phyloP scores from a whole-genome alignment of 2,888 invertebrate species.

The Gandaritis pyraliata region DNA sequence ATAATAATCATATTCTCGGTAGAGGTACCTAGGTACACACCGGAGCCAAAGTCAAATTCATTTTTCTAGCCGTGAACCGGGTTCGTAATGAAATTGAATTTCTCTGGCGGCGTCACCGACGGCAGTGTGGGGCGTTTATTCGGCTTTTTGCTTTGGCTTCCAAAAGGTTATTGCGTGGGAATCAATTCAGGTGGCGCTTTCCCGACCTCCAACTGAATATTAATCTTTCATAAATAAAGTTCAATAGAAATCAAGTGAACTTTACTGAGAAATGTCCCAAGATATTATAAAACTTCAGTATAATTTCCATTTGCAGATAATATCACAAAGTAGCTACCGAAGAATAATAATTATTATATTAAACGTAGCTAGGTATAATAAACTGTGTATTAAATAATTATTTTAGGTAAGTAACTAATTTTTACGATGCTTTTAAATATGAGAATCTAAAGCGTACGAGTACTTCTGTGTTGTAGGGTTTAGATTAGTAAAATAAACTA shows the following conservation, averaged over 20 bases:
- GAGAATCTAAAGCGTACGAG: too few species aligned
- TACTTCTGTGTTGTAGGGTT: neutral
- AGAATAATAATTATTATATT: too few species aligned
- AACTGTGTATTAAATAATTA: too few species aligned
- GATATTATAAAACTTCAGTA: slow-evolving; percentile 33
- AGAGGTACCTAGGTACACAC: slow-evolving; percentile 32
- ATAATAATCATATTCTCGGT: slow-evolving; percentile 48
- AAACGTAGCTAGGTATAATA: too few species aligned
- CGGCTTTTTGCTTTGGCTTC: slow-evolving; percentile 75
- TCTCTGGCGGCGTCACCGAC: slow-evolving; percentile 58
- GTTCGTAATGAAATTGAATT: slow-evolving; percentile 77
- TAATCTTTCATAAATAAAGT: slow-evolving; percentile 61
- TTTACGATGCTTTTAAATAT: too few species aligned
- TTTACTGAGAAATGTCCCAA: slow-evolving; percentile 37
- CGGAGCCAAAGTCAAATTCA: slow-evolving; percentile 44
- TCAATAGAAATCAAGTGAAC: slow-evolving; percentile 47
- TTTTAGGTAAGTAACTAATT: too few species aligned
- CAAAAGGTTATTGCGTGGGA: slow-evolving; percentile 80
- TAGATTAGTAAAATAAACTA: slow-evolving; percentile 38
- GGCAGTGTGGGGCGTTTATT: slow-evolving; percentile 59
- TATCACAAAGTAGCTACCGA: too few species aligned
- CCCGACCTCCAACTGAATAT: slow-evolving; percentile 64
- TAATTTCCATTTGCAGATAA: slow-evolving; percentile 26
- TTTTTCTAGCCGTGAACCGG: slow-evolving; percentile 56
- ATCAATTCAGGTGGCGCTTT: slow-evolving; percentile 75